phyloP scores from a whole-genome alignment of 2,888 invertebrate species.

The Volucella inflata region DNA sequence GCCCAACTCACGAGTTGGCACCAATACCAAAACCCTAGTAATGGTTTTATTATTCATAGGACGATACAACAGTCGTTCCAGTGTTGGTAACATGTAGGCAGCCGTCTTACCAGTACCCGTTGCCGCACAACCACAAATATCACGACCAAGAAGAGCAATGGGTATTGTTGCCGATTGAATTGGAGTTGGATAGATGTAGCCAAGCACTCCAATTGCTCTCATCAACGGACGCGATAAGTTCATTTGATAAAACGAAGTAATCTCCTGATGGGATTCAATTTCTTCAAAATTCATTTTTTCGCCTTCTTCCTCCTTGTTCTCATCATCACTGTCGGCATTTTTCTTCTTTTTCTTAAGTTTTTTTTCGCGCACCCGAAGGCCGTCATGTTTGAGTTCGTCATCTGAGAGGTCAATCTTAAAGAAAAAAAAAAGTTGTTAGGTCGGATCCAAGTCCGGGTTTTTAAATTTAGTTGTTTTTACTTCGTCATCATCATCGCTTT shows the following conservation, averaged over 20 bases:
- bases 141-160: constrained; percentile 94
- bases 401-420: constrained; percentile 88
- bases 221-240: constrained; percentile 96
- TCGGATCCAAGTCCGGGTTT: neutral
- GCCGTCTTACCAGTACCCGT: constrained; percentile 99
- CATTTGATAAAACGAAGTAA: constrained; percentile 95
- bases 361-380: constrained; percentile 88
- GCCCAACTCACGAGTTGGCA: constrained; percentile 98
- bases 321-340: constrained; percentile 82
- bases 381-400: constrained; percentile 90
- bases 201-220: constrained; percentile 94
- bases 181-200: constrained; percentile 97
- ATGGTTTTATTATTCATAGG: constrained; percentile 88
- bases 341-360: constrained; percentile 85
- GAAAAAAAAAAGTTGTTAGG: neutral
- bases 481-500: constrained; percentile 85
- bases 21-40: constrained; percentile 94
- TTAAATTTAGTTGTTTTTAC: constrained; percentile 79
- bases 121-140: constrained; percentile 99
- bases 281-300: constrained; percentile 86
- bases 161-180: constrained; percentile 98
- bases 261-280: constrained; percentile 87
- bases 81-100: constrained; percentile 98
- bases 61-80: constrained; percentile 95
- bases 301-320: constrained; percentile 84